Evolutionary conservation across 2,888 invertebrate genomes (phyloP).

Genomic region (Synergus gifuensis): DNA sequence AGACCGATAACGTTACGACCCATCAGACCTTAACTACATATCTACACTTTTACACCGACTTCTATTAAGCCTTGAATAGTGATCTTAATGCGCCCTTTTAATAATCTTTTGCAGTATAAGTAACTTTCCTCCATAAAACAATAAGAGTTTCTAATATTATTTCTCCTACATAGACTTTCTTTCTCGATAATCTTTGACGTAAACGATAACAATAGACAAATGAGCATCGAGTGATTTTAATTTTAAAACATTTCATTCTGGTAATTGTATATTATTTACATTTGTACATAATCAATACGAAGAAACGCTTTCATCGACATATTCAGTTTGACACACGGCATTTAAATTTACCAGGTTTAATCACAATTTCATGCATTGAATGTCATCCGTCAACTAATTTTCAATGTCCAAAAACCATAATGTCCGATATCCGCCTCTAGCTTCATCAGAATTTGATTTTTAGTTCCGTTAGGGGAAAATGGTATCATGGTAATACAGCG

Average conservation of each 20-base stretch:
- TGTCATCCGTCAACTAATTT: neutral
- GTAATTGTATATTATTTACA: too few species aligned
- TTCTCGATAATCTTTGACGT: too few species aligned
- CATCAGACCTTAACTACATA: neutral
- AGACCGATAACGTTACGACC: neutral
- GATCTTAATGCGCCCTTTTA: neutral
- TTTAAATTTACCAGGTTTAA: neutral
- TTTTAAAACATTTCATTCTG: too few species aligned
- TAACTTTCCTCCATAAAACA: neutral
- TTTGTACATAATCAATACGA: too few species aligned
- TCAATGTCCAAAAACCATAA: neutral
- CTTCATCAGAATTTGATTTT: neutral
- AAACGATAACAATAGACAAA: too few species aligned
- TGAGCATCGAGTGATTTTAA: too few species aligned
- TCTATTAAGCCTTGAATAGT: neutral
- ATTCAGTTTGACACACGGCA: neutral
- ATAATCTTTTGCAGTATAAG: neutral
- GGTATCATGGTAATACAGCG: neutral
- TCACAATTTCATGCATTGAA: neutral
- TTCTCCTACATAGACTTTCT: neutral
- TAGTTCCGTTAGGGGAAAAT: neutral
- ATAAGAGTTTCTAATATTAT: neutral
- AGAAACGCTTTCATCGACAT: too few species aligned
- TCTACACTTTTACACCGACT: neutral
- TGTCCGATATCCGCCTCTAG: neutral